These are phyloP conservation scores for Henricia sp. DNA, from an alignment of 53 echinoderm and acorn worm genomes.

Conservation along the genomic window DNA sequence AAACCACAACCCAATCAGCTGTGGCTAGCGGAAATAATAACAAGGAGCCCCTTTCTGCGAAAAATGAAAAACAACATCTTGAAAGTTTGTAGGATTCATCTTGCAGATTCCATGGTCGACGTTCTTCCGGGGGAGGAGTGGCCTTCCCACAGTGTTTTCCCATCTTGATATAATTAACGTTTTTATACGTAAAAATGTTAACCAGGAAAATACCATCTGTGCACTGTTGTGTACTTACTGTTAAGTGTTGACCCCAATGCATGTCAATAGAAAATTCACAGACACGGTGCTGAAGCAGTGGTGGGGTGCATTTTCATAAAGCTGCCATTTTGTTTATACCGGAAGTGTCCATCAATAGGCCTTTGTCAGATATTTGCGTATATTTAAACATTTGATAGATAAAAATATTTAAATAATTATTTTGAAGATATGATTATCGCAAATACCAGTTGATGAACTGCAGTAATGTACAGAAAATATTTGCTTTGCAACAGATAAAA, in stretches of 20 bases:
- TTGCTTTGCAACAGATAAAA: too few relatives aligned
- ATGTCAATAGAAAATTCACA: conserved; percentile 6
- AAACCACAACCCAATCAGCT: not conserved
- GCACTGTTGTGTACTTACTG: not conserved
- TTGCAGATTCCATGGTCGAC: too few relatives aligned
- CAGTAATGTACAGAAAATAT: too few relatives aligned
- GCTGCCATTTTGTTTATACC: too few relatives aligned
- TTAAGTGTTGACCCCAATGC: conserved; percentile 9
- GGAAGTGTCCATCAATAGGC: too few relatives aligned
- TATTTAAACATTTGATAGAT: too few relatives aligned
- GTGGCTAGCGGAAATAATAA: conserved; percentile 1
- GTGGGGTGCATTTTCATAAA: too few relatives aligned
- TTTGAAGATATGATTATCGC: too few relatives aligned
- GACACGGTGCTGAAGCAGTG: too few relatives aligned
- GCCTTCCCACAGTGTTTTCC: conserved; percentile 28
- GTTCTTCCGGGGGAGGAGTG: not conserved
- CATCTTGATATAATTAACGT: conserved; percentile 37
- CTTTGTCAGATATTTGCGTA: too few relatives aligned
- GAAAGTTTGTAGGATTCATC: not conserved
- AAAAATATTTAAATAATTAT: too few relatives aligned
- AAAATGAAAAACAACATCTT: not conserved
- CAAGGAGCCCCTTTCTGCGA: not conserved
- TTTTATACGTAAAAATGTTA: not conserved
- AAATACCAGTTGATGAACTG: too few relatives aligned
- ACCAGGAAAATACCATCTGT: not conserved